Percentiles rank a stretch among this genome's conserved stretches.
Evolutionary conservation across 2,113 vertebrate genomes (phyloP).

Genomic region (Trachemys scripta): DNA sequence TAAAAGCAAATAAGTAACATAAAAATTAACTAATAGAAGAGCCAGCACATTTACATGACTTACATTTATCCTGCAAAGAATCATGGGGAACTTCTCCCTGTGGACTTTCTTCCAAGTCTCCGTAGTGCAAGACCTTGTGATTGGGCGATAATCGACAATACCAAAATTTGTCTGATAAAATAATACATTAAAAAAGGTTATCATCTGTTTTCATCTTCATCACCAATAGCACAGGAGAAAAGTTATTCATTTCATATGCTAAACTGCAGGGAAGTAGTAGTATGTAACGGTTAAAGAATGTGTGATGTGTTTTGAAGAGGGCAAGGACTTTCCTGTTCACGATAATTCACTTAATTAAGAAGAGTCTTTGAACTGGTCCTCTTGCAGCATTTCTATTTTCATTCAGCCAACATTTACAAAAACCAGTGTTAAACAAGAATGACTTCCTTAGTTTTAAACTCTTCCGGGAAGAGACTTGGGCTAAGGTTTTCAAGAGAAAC

Average conservation of each 20-base stretch:
- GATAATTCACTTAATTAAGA: background rate
- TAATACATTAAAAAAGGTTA: slow-evolving; percentile 10
- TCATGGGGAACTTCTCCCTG: slow-evolving; percentile 97
- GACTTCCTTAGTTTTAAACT: background rate
- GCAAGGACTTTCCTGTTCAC: background rate
- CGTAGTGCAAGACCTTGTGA: slow-evolving; percentile 99
- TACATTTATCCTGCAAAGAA: slow-evolving; percentile 97
- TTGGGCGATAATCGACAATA: slow-evolving; percentile 98
- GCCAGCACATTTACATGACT: slow-evolving; percentile 68
- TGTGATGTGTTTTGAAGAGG: background rate
- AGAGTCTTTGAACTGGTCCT: background rate
- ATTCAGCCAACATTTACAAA: background rate
- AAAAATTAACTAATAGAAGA: background rate
- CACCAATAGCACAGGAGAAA: background rate
- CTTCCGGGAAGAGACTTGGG: background rate
- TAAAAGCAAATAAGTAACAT: background rate
- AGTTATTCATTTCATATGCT: background rate
- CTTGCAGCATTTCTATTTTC: background rate
- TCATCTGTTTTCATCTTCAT: background rate
- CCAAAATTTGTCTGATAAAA: slow-evolving; percentile 95
- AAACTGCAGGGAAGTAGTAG: background rate
- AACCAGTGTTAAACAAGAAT: background rate
- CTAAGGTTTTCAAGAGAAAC: background rate
- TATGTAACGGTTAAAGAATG: background rate
- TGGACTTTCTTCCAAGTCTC: slow-evolving; percentile 97